Evolutionary conservation across 2,797 vertebrate genomes (phyloP).

Genomic region (Pachyuromys duprasi): DNA sequence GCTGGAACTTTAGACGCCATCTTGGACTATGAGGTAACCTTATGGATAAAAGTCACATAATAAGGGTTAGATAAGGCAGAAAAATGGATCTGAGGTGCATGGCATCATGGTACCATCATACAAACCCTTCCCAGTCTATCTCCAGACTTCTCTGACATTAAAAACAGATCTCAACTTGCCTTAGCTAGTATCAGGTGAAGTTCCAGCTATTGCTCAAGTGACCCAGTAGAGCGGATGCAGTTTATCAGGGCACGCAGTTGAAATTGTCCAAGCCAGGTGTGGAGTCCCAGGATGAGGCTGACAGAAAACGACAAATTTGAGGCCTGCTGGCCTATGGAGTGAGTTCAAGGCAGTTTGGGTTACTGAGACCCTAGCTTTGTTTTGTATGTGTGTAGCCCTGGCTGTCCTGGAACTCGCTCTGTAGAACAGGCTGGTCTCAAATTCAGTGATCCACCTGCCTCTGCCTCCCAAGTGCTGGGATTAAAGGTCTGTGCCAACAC

Average conservation of each 20-base stretch:
- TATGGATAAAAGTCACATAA: background rate
- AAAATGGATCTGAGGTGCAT: background rate
- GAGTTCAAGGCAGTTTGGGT: background rate
- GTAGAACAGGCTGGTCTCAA: background rate
- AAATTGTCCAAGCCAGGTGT: background rate
- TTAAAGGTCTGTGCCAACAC: background rate
- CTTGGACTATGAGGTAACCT: background rate
- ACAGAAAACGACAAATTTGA: background rate
- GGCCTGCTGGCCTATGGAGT: background rate
- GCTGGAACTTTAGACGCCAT: slow-evolving; percentile 9
- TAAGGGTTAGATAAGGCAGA: background rate
- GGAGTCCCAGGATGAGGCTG: background rate
- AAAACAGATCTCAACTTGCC: background rate
- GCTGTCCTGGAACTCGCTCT: background rate
- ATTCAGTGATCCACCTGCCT: background rate
- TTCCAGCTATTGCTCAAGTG: background rate
- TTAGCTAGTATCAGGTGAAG: background rate
- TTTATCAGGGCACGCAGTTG: background rate
- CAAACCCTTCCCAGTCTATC: background rate
- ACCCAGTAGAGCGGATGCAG: background rate
- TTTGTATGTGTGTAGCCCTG: background rate
- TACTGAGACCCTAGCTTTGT: no score
- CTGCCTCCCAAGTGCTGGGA: background rate
- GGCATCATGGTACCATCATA: background rate
- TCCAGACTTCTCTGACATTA: background rate